These are phyloP conservation scores for Xestoiulus laeticollis DNA, from an alignment of 2,888 invertebrate genomes.

Conservation along the genomic window DNA sequence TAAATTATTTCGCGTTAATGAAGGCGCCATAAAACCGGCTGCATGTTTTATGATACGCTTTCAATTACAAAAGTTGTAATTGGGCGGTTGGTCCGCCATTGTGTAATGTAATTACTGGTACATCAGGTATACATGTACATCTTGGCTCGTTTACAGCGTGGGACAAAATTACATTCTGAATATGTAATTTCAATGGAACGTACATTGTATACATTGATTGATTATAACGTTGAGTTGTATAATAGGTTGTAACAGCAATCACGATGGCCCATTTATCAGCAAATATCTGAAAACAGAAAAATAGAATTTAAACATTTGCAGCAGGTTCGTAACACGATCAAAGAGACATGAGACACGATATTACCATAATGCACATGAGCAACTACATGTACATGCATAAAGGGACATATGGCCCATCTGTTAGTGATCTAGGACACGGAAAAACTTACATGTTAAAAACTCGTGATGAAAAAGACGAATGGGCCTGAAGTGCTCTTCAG, in stretches of 20 bases:
- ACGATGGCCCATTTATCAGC: too few species aligned
- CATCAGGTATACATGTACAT: not conserved
- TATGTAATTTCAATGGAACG: not conserved
- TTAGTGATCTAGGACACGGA: too few species aligned
- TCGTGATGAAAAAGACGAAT: not conserved
- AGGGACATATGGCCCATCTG: not conserved
- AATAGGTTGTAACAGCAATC: too few species aligned
- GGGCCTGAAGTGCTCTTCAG: not conserved
- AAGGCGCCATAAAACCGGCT: constrained; percentile 38
- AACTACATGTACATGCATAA: too few species aligned
- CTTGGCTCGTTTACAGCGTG: not conserved
- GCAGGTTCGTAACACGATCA: too few species aligned
- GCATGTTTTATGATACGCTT: constrained; percentile 12
- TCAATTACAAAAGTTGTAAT: constrained; percentile 37
- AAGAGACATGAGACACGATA: too few species aligned
- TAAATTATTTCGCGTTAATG: constrained; percentile 39
- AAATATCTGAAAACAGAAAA: too few species aligned
- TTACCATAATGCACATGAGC: too few species aligned
- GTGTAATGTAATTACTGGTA: not conserved
- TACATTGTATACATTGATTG: too few species aligned
- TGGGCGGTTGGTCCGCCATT: not conserved
- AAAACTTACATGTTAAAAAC: not conserved
- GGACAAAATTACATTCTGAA: not conserved
- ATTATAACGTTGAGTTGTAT: too few species aligned
- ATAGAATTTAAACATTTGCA: too few species aligned